These are phyloP conservation scores for Gadopsis marmoratus DNA, from an alignment of 2,797 vertebrate species.

Conservation along the genomic window DNA sequence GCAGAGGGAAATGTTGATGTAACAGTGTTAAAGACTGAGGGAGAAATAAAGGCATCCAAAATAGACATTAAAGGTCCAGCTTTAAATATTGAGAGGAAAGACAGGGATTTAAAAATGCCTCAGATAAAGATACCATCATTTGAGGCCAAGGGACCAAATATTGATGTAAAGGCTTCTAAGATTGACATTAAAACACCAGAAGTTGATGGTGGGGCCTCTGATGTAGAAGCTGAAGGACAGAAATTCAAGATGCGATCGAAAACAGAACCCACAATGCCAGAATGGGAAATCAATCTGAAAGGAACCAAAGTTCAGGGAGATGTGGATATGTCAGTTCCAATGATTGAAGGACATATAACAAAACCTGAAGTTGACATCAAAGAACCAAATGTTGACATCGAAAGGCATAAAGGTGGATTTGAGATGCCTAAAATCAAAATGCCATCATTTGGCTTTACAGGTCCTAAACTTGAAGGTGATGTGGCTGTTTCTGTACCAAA, in stretches of 20 bases:
- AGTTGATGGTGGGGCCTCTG: background rate
- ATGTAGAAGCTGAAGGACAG: background rate
- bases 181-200: conserved; percentile 14
- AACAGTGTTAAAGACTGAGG: conserved; percentile 33
- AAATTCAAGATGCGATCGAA: conserved; percentile 7
- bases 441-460: conserved; percentile 27
- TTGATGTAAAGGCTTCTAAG: background rate
- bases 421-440: conserved; percentile 42
- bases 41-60: conserved; percentile 48
- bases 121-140: conserved; percentile 30
- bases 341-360: conserved; percentile 12
- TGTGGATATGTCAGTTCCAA: conserved; percentile 19
- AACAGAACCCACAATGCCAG: conserved; percentile 23
- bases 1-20: conserved; percentile 17
- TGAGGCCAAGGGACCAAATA: background rate
- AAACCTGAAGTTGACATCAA: background rate
- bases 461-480: conserved; percentile 16
- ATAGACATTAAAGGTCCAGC: conserved; percentile 32
- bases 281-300: conserved; percentile 20
- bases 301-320: conserved; percentile 21
- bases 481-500: background rate
- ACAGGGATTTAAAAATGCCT: conserved; percentile 26
- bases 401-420: conserved; percentile 16
- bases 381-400: conserved; percentile 2
- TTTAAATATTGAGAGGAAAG: conserved; percentile 23